Evolutionary conservation across 2,113 vertebrate species (phyloP).

Genomic region (Ceyx margarethae): DNA sequence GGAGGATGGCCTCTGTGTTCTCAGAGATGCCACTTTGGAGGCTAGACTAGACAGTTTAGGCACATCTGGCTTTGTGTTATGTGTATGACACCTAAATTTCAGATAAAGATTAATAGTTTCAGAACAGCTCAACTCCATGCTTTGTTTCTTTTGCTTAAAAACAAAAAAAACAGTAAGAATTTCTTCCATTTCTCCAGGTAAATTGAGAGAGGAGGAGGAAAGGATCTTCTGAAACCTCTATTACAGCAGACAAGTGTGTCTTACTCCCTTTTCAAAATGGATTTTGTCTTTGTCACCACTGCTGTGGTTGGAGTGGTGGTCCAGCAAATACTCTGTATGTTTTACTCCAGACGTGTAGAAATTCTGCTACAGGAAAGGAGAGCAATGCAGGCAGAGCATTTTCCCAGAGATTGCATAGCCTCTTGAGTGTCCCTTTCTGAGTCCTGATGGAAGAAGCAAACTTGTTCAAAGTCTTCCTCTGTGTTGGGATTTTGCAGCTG

Average conservation of each 20-base stretch:
- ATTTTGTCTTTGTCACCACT: not conserved
- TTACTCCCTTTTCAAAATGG: not conserved
- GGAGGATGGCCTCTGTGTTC: not conserved
- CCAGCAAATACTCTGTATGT: not conserved
- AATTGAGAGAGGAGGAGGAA: not conserved
- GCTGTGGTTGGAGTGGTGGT: not conserved
- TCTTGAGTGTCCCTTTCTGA: not conserved
- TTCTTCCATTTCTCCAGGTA: not conserved
- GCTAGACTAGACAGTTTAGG: not conserved
- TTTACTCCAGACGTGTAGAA: not conserved
- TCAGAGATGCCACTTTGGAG: not conserved
- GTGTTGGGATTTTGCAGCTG: not conserved
- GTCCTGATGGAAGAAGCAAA: not conserved
- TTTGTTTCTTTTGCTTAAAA: too few species aligned
- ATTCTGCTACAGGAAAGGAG: not conserved
- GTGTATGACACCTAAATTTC: not conserved
- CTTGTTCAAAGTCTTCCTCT: not conserved
- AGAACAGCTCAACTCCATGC: too few species aligned
- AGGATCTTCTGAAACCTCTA: not conserved
- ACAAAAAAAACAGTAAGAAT: not conserved
- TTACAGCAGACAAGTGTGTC: not conserved
- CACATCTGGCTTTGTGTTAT: not conserved
- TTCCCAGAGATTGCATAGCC: not conserved
- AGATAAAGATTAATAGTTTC: too few species aligned
- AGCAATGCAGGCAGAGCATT: not conserved